Base-by-base conservation (phyloP, 1,140 invertebrate species). In the Macrobrachium nipponense region DNA sequence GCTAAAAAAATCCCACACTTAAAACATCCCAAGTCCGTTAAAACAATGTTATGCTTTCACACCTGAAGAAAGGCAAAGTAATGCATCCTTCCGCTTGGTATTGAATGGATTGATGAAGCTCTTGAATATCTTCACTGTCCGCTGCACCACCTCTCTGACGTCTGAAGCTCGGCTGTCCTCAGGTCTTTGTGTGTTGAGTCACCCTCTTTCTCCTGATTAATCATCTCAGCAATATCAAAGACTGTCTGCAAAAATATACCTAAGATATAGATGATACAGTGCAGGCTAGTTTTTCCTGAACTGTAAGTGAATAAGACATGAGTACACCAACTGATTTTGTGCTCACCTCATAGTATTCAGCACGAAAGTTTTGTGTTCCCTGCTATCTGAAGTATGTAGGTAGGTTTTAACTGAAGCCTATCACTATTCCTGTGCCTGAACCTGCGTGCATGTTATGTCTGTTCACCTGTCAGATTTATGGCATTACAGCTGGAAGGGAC, bases 391-490 rank as follows among this genome's bases (percentile, higher is more conserved):
- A 73, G 70, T 23, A 73, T 73, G 20, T 20, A 43, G 70, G 43
- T 43, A 73, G 23, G 70, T 73, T 73, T 73, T 43, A 20, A 73
- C 70, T 8, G 70, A 73, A 73, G 43, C 70, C 70, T 73, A 73
- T 73, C n/a, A n/a, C n/a, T 73, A 73, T 73, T 73, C 70, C 70
- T 73, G 23, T 27, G 17, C 20, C 70, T 12, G 70, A 73, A 23
- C 70, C 70, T 73, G 70, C 70, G 14, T 73, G 70, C 70, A 2
- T 73, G 70, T 73, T 73, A 73, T 43, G 70, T 23, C 70, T 73
- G 70, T 73, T 73, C 70, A 73, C 8, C 70, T 73, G 70, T 73
- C 70, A 73, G 70, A 73, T 73, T 20, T 73, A 73, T 73, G 23
- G 70, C 70, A 73, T 73, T 73, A 43, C 20, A 20, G 6, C 70